Evolutionary conservation across 1,140 invertebrate species (phyloP).

Genomic region (Calliopsis andreniformis): DNA sequence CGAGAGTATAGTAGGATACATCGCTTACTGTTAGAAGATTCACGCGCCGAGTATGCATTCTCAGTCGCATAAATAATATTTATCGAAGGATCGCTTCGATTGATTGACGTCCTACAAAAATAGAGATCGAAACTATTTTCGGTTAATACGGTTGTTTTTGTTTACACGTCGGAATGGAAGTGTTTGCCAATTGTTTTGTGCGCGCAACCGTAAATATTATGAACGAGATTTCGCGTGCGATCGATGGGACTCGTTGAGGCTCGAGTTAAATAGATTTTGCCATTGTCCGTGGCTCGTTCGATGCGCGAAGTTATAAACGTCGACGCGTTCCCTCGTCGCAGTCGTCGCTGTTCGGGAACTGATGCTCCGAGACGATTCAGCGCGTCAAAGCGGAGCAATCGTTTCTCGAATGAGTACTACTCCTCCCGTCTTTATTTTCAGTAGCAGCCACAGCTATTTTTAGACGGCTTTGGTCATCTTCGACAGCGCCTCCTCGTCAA

Average conservation of each 20-base stretch:
- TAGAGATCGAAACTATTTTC: background rate
- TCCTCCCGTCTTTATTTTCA: slow-evolving; percentile 58
- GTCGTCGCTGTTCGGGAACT: background rate
- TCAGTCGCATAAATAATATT: no score
- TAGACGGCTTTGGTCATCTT: slow-evolving; percentile 59
- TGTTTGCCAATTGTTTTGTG: background rate
- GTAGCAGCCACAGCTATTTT: slow-evolving; percentile 49
- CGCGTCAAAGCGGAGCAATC: slow-evolving; percentile 39
- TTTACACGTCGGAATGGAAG: background rate
- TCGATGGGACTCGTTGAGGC: background rate
- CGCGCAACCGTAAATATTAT: background rate
- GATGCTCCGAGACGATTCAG: background rate
- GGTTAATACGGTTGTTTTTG: background rate
- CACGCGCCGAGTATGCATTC: no score
- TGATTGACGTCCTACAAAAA: background rate
- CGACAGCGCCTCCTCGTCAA: slow-evolving; percentile 28
- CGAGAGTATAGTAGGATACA: no score
- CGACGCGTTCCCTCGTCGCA: background rate
- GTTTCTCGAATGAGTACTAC: slow-evolving; percentile 55
- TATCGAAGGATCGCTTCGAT: no score
- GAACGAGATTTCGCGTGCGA: background rate
- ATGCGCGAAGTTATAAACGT: background rate
- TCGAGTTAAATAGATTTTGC: background rate
- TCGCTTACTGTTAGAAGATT: no score
- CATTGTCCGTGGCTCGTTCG: background rate